A percentile compares a stretch with the other conserved stretches of the same genome.
Evolutionary conservation across 2,797 vertebrate species (phyloP).

Genomic region (Anguilla anguilla): DNA sequence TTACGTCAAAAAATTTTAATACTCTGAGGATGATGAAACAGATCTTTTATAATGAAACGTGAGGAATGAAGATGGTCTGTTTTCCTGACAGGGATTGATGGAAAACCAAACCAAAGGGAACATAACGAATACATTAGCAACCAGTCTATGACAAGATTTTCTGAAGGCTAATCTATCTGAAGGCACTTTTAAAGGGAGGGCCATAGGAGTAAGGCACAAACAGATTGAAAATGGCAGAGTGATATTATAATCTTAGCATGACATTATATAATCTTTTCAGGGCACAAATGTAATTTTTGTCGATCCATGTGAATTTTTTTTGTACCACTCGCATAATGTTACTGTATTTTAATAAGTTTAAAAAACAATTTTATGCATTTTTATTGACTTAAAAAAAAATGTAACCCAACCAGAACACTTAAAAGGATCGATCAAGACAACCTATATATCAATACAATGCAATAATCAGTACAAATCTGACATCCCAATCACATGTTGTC

Average conservation of each 20-base stretch:
- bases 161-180: conserved; percentile 30
- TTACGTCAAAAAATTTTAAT: too few species aligned
- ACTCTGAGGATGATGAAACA: neutral
- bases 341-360: too few species aligned
- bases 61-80: conserved; percentile 27
- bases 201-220: conserved; percentile 21
- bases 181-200: conserved; percentile 37
- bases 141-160: conserved; percentile 46
- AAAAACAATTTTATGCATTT: too few species aligned
- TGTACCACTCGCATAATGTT: too few species aligned
- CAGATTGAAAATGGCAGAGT: neutral
- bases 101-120: conserved; percentile 38
- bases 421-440: too few species aligned
- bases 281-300: neutral
- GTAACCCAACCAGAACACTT: too few species aligned
- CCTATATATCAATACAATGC: too few species aligned
- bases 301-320: neutral
- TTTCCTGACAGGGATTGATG: conserved; percentile 49
- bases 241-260: too few species aligned
- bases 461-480: too few species aligned
- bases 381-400: too few species aligned
- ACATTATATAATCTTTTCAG: too few species aligned
- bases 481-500: too few species aligned
- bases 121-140: conserved; percentile 49
- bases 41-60: conserved; percentile 20